Evolutionary conservation across 2,113 vertebrate genomes (phyloP), one percentile per base, ranked within the genome.

Genomic region (Chamaea fasciata): DNA sequence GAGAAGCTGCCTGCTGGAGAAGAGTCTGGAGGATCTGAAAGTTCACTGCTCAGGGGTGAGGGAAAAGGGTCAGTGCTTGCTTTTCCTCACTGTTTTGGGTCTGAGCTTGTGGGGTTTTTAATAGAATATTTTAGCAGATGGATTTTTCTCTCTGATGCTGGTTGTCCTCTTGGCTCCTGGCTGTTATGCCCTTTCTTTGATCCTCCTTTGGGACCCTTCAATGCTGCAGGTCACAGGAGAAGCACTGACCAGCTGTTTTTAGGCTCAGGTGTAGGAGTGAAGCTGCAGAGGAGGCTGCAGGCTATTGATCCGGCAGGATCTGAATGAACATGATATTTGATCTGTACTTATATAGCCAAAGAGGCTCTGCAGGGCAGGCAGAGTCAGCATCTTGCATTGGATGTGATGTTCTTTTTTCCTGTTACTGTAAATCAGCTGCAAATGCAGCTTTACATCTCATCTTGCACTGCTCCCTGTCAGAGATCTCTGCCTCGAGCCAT

Each of bases 241-340:
- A 93, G 69, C 68, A 30, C 47, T 60, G 60, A 35, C 39, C 42
- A 49, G 47, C 68, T 60, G 9, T 27, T 50, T 90, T 84, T 31
- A 41, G 68, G 68, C 44, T 90, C 64, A 49, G 88, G 64, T 64
- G 41, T 30, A 37, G 74, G 23, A 87, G 9, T 30, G 41, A 83
- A 75, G 69, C 52, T 82, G 76, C 90, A 83, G 28, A 83, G 47
- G 24, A 82, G 41, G 49, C 75, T 88, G 50, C 21, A 83, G 71
- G 59, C 56, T 93, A 88, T 90, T 68, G 83, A 93, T 92, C 80
- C 73, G 33, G 44, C 42, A 84, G 76, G 56, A 35, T 83, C 68
- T 96, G 73, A 92, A 94, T 73, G 80, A 90, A 71, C 64, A 33
- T 18, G 71, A 35, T 55, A 95, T 92, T 94, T 95, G 76, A 95